A percentile compares a stretch with the other conserved stretches of the same genome.
Conservation (phyloP, 2,113 vertebrate species). For the Solea senegalensis region DNA sequence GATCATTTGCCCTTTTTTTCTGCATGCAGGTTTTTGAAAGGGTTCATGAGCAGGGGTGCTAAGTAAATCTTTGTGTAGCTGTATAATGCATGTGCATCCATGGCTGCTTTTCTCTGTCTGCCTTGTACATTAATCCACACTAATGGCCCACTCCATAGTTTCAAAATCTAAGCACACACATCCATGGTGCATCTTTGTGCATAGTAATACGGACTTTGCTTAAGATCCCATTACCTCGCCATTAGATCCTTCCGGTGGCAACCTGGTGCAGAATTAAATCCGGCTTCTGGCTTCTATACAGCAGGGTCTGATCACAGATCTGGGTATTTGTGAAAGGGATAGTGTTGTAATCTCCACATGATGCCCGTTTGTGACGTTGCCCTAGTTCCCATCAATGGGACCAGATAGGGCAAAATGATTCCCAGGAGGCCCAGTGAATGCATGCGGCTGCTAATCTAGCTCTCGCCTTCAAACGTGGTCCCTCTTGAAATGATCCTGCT, state of each 20-base stretch:
- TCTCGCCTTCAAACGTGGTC: constrained; percentile 37
- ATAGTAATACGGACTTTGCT: constrained; percentile 39
- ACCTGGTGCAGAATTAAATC: constrained; percentile 55
- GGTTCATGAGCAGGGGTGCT: not conserved
- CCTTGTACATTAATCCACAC: constrained; percentile 45
- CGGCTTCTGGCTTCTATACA: constrained; percentile 51
- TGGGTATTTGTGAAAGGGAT: constrained; percentile 44
- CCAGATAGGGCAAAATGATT: constrained; percentile 64
- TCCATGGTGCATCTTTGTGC: constrained; percentile 35
- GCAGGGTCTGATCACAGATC: constrained; percentile 54
- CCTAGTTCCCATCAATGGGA: constrained; percentile 54
- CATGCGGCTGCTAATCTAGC: constrained; percentile 73
- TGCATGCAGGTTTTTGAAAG: not conserved
- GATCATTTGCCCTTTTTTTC: not conserved
- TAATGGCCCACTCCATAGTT: constrained; percentile 24
- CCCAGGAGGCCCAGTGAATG: constrained; percentile 74
- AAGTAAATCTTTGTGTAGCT: constrained; percentile 15
- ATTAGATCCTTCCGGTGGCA: constrained; percentile 45
- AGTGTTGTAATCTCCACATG: constrained; percentile 68
- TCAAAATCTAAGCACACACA: constrained; percentile 35
- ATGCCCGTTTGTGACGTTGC: constrained; percentile 56
- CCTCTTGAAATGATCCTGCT: constrained; percentile 47
- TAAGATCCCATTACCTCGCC: constrained; percentile 58
- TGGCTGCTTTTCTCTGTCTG: constrained; percentile 10
- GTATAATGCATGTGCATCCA: constrained; percentile 46